These are phyloP conservation scores for cat (Felis catus) DNA, from an alignment of 2,113 vertebrate genomes.

Conservation along the genomic window DNA sequence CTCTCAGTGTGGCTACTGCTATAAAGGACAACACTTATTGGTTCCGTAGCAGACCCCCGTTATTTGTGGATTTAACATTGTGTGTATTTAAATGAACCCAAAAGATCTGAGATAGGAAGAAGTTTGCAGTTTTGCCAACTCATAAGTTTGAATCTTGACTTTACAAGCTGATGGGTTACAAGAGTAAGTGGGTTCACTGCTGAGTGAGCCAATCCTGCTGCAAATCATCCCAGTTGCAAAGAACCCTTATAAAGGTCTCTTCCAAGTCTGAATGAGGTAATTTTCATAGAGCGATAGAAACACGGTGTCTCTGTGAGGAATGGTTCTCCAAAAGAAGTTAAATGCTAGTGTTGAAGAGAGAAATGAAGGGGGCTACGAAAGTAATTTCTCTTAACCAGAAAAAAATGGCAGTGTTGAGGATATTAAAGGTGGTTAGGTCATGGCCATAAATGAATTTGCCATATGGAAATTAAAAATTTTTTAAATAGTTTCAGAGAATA, in stretches of 20 bases:
- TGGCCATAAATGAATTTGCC: background rate
- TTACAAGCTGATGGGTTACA: background rate
- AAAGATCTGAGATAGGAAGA: constrained; percentile 10
- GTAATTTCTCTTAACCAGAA: background rate
- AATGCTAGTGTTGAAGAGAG: background rate
- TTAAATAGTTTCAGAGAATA: background rate
- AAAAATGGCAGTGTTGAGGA: background rate
- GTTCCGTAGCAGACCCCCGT: background rate
- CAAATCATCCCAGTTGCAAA: background rate
- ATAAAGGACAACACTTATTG: background rate
- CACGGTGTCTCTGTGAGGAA: background rate
- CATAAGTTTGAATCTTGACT: background rate
- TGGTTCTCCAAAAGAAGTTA: background rate
- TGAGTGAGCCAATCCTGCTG: background rate
- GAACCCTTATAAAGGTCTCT: background rate
- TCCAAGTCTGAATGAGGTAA: background rate
- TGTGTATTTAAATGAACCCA: background rate
- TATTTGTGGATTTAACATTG: constrained; percentile 14
- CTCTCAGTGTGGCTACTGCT: background rate
- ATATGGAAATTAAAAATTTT: background rate
- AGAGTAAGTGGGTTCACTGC: background rate
- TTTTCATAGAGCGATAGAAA: constrained; percentile 14
- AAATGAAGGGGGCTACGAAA: background rate
- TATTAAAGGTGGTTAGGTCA: background rate
- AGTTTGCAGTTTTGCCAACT: background rate